phyloP scores from a whole-genome alignment of 2,888 invertebrate genomes.

The Folsomia manolachei region DNA sequence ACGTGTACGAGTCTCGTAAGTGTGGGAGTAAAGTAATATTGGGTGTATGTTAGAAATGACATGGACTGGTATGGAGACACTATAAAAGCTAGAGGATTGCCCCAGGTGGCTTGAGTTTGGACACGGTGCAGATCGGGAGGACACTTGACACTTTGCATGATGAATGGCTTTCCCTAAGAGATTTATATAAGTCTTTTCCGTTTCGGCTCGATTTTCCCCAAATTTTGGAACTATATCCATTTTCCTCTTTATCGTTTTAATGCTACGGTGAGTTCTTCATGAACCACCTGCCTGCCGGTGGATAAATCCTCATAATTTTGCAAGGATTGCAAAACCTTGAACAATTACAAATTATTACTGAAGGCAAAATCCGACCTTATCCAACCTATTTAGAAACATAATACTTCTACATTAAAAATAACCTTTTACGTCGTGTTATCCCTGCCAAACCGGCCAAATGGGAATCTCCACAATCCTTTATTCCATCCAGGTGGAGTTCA shows the following conservation, averaged over 20 bases:
- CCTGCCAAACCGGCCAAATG: too few species aligned
- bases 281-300: background rate
- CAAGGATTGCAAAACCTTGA: too few species aligned
- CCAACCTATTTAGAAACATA: too few species aligned
- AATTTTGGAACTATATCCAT: conserved; percentile 26
- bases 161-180: conserved; percentile 51
- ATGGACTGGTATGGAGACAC: conserved; percentile 40
- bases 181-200: conserved; percentile 51
- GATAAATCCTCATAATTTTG: too few species aligned
- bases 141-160: conserved; percentile 52
- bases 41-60: conserved; percentile 30
- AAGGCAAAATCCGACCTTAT: too few species aligned
- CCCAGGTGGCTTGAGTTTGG: conserved; percentile 50
- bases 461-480: background rate
- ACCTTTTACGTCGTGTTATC: too few species aligned
- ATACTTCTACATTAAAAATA: too few species aligned
- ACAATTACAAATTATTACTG: too few species aligned
- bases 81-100: too few species aligned
- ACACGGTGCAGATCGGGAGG: conserved; percentile 48
- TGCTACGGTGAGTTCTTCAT: too few species aligned
- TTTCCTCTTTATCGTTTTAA: too few species aligned
- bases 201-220: conserved; percentile 49
- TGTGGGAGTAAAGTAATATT: background rate
- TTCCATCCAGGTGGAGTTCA: background rate
- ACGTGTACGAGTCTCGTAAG: too few species aligned